These are phyloP conservation scores for Astyanax mexicanus DNA, from an alignment of 2,797 vertebrate species.

Conservation along the genomic window DNA sequence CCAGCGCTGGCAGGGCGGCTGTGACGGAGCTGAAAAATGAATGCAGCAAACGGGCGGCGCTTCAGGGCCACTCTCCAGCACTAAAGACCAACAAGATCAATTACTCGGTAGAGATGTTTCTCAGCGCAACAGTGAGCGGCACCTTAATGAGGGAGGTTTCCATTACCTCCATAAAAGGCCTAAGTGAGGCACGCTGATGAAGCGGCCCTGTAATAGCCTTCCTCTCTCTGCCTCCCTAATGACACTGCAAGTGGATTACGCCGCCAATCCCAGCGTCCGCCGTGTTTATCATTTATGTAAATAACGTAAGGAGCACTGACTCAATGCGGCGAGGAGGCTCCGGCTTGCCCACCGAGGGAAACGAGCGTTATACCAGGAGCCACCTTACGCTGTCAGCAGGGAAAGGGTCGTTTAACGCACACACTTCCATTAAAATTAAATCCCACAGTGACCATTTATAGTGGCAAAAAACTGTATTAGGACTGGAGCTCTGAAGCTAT, in stretches of 20 bases:
- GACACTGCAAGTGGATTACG: slow-evolving; percentile 68
- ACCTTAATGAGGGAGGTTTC: slow-evolving; percentile 68
- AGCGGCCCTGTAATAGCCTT: slow-evolving; percentile 62
- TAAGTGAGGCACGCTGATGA: slow-evolving; percentile 65
- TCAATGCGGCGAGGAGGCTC: slow-evolving; percentile 30
- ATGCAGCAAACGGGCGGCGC: slow-evolving; percentile 81
- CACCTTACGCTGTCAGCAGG: background rate
- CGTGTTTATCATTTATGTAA: slow-evolving; percentile 68
- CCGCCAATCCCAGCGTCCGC: slow-evolving; percentile 56
- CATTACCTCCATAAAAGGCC: slow-evolving; percentile 72
- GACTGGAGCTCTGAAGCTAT: background rate
- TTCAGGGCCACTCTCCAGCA: slow-evolving; percentile 70
- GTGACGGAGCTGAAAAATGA: slow-evolving; percentile 79
- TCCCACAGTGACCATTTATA: slow-evolving; percentile 22
- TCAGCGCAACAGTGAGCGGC: slow-evolving; percentile 55
- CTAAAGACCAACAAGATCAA: slow-evolving; percentile 80
- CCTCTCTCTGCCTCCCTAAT: slow-evolving; percentile 65
- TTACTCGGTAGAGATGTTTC: slow-evolving; percentile 70
- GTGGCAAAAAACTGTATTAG: background rate
- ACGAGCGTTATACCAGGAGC: slow-evolving; percentile 3
- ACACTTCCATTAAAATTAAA: slow-evolving; percentile 15
- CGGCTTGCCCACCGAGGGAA: background rate
- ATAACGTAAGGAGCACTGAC: slow-evolving; percentile 65
- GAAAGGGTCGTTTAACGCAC: background rate
- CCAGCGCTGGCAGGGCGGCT: slow-evolving; percentile 62